Evolutionary conservation across 2,888 invertebrate genomes (phyloP), one percentile per base, ranked within the genome.

Genomic region (Melieria omissa): DNA sequence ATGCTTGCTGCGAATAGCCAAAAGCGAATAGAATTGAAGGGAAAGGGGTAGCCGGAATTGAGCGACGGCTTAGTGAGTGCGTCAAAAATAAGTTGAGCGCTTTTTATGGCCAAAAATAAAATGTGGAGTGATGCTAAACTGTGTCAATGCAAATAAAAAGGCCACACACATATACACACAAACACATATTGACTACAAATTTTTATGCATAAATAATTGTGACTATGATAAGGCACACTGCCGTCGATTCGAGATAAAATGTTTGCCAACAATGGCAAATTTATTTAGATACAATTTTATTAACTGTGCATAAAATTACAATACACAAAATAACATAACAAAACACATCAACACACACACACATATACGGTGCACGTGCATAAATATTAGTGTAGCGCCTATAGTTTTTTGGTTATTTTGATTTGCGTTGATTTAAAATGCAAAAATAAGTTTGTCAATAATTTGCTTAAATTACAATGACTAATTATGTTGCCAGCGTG

Each of bases 261-360:
- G 12, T 67, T 67, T 49, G 14, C 1, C 41, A 4, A 49, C 52
- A 44, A 47, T 44, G 42, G n/a, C 9, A 60, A 67, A 67, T 60
- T 60, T 60, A 47, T 49, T 67, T 60, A 42, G 16, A 42, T 8
- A 41, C 58, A 67, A 67, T 67, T 67, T 16, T 42, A 60, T 67
- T 60, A 60, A 60, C 49, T 60, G 12, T 42, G 70, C 70, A 10
- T 29, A 45, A 9, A 9, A 49, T 49, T 29, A 29, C 29, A 29
- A 3, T 29, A 29, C 29, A 29, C 29, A 29, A 29, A 29, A 29
- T 29, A 29, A 12, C 49, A 29, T 29, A 29, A 12, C 49, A 49
- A 49, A 49, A 49, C 49, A 3, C 2, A 10, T 2, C 49, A 49
- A 49, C 8, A 49, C 49, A 49, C 8, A 49, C 29, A 29, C 29